Conservation (phyloP, 2,888 invertebrate species). For the Andrena dorsata region DNA sequence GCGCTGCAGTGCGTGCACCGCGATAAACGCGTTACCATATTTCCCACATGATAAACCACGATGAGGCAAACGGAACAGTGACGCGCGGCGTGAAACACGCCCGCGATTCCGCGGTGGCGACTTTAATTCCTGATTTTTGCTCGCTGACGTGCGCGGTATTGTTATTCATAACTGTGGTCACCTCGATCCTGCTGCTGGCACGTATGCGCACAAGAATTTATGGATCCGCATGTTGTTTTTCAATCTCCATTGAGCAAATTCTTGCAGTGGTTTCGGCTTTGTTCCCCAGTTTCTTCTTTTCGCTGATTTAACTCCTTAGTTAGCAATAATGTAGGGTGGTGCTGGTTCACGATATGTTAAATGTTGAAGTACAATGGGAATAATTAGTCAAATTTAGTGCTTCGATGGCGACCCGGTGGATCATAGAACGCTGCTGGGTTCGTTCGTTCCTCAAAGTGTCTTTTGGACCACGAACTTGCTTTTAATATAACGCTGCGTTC, state of each 20-base stretch:
- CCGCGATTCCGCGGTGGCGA: conserved; percentile 17
- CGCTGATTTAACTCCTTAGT: neutral
- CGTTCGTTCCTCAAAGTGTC: conserved; percentile 1
- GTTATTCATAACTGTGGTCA: neutral
- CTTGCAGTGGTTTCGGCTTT: neutral
- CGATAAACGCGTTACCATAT: conserved; percentile 70
- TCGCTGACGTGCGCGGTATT: neutral
- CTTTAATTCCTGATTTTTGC: conserved; percentile 40
- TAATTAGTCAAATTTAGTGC: neutral
- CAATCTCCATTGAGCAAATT: too few relatives aligned
- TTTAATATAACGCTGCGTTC: conserved; percentile 25
- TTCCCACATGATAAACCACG: conserved; percentile 67
- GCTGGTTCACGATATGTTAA: too few relatives aligned
- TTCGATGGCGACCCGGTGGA: neutral
- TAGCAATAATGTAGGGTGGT: neutral
- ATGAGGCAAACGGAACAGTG: conserved; percentile 46
- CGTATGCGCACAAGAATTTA: neutral
- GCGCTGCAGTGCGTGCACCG: conserved; percentile 53
- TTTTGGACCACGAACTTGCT: neutral
- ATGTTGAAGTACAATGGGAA: too few relatives aligned
- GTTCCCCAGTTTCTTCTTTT: neutral
- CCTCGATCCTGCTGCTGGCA: neutral
- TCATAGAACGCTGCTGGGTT: neutral
- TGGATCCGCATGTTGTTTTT: neutral
- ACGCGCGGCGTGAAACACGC: conserved; percentile 4